phyloP scores from a whole-genome alignment of 2,888 invertebrate genomes.

The Lumbricus terrestris region DNA sequence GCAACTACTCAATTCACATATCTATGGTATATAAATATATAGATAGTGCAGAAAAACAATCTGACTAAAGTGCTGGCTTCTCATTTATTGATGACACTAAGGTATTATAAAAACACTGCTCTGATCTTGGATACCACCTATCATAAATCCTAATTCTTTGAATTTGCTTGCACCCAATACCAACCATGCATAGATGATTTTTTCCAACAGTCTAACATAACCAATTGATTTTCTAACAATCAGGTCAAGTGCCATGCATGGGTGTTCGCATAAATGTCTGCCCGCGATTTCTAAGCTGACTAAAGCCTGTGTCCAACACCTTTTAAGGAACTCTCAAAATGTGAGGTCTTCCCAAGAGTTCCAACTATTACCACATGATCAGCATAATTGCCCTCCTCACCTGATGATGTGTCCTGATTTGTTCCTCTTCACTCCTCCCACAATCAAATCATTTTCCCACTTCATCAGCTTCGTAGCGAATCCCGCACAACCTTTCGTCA shows the following conservation, averaged over 20 bases:
- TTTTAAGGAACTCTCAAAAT: neutral
- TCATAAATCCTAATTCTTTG: neutral
- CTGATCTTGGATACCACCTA: neutral
- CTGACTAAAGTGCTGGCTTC: neutral
- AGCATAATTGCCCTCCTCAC: constrained; percentile 37
- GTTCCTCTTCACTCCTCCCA: constrained; percentile 83
- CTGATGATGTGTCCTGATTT: constrained; percentile 73
- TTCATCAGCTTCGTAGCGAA: constrained; percentile 97
- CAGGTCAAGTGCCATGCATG: neutral
- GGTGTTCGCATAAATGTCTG: neutral
- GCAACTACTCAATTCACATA: no score
- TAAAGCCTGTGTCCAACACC: neutral
- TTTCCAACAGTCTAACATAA: neutral
- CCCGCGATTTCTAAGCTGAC: neutral
- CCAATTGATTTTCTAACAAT: neutral
- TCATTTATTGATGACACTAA: neutral
- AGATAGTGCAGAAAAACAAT: neutral
- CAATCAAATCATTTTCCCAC: constrained; percentile 95
- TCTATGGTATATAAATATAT: no score
- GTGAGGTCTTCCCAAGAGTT: neutral
- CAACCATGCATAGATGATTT: neutral
- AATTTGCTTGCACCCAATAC: neutral
- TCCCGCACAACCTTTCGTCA: constrained; percentile 94
- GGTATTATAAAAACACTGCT: neutral
- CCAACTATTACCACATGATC: neutral